Percentiles rank a stretch among this genome's conserved stretches.
Conservation (phyloP, 2,113 vertebrate genomes). For the Pachyramphus minor region DNA sequence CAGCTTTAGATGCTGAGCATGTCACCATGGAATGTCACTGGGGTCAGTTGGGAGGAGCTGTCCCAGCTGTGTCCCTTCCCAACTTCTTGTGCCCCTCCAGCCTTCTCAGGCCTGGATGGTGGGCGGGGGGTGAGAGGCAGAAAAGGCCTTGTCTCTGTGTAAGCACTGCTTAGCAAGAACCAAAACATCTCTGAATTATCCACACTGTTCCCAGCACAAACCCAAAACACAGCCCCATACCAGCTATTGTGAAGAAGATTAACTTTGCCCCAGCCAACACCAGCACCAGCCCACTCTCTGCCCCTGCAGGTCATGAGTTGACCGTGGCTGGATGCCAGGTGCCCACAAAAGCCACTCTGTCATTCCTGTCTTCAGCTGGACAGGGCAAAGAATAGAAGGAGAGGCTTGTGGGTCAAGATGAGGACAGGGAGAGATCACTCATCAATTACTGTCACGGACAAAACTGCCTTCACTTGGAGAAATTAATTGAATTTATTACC, state of each 20-base stretch:
- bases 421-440: background rate
- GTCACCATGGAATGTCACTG: background rate
- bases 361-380: background rate
- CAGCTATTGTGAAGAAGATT: background rate
- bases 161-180: background rate
- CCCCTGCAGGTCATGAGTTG: background rate
- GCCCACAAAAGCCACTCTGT: background rate
- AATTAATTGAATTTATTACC: background rate
- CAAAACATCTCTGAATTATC: background rate
- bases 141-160: too few species aligned
- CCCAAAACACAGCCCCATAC: background rate
- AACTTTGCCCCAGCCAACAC: background rate
- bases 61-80: background rate
- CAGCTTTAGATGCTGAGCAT: background rate
- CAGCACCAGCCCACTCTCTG: background rate
- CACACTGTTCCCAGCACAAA: background rate
- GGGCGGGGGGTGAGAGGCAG: background rate
- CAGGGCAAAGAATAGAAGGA: background rate
- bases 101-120: background rate
- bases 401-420: background rate
- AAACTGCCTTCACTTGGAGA: background rate
- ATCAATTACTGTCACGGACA: background rate
- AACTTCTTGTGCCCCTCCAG: background rate
- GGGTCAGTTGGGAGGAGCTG: background rate
- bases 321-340: background rate